Conservation (phyloP, 2,888 invertebrate species). For the Idaea straminata region DNA sequence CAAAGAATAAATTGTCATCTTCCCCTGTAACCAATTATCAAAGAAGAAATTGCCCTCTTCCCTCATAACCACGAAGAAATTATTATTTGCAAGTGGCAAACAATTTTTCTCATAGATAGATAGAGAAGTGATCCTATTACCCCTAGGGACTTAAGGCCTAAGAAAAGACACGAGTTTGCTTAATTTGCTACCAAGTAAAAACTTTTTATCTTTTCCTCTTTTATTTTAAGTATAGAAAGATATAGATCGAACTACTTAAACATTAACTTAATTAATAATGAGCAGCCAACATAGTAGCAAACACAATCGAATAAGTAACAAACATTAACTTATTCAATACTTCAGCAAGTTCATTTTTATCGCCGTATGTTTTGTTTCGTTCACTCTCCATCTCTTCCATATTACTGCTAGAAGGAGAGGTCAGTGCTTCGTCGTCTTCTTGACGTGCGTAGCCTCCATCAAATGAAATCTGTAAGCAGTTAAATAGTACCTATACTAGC, state of each 20-base stretch:
- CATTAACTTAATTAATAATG: slow-evolving; percentile 38
- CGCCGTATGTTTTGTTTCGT: slow-evolving; percentile 34
- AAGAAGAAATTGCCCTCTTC: too few relatives aligned
- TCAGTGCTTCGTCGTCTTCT: slow-evolving; percentile 50
- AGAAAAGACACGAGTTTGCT: too few relatives aligned
- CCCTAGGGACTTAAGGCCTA: too few relatives aligned
- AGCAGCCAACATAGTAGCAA: slow-evolving; percentile 51
- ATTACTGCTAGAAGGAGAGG: slow-evolving; percentile 37
- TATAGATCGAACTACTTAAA: slow-evolving; percentile 10
- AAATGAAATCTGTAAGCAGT: slow-evolving; percentile 38
- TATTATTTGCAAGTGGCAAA: too few relatives aligned
- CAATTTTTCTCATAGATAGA: too few relatives aligned
- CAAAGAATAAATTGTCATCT: too few relatives aligned
- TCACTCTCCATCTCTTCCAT: slow-evolving; percentile 67
- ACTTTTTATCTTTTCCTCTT: too few relatives aligned
- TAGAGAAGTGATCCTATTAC: too few relatives aligned
- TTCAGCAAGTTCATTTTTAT: slow-evolving; percentile 54
- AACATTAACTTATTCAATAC: slow-evolving; percentile 60
- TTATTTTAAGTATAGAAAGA: too few relatives aligned
- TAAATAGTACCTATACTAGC: neutral
- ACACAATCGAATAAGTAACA: slow-evolving; percentile 50
- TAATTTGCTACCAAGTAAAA: too few relatives aligned
- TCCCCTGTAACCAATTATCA: too few relatives aligned
- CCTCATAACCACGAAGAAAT: too few relatives aligned
- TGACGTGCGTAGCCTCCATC: slow-evolving; percentile 51